Evolutionary conservation across 1,140 invertebrate species (phyloP).

Genomic region (Phymorhynchus buccinoides): DNA sequence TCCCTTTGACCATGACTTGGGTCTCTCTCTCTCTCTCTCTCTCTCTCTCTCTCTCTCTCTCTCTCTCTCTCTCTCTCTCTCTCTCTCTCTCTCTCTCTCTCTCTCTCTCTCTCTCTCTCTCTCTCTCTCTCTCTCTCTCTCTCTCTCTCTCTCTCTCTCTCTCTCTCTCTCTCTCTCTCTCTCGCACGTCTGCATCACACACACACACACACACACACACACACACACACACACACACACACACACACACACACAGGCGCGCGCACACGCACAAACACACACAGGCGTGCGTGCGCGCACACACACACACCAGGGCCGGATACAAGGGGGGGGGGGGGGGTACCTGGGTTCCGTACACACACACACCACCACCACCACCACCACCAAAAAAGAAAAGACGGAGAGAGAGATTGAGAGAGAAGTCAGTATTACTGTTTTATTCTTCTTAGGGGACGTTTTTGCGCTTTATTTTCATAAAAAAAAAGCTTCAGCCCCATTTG

Average conservation of each 20-base stretch:
- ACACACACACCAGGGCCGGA: too few relatives aligned
- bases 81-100: too few relatives aligned
- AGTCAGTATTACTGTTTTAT: too few relatives aligned
- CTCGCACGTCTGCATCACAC: neutral
- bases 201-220: neutral
- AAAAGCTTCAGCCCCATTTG: too few relatives aligned
- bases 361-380: too few relatives aligned
- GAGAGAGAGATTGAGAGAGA: too few relatives aligned
- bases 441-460: too few relatives aligned
- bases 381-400: too few relatives aligned
- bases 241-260: neutral
- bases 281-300: neutral
- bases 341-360: too few relatives aligned
- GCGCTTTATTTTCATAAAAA: too few relatives aligned
- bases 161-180: neutral
- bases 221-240: conserved; percentile 10
- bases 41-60: neutral
- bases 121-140: neutral
- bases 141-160: too few relatives aligned
- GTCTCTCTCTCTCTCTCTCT: neutral
- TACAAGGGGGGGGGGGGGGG: too few relatives aligned
- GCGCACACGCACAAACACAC: neutral
- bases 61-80: neutral
- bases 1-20: neutral
- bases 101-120: neutral